These are phyloP conservation scores for Gracilinanus agilis DNA, from an alignment of 2,113 vertebrate species.

Conservation along the genomic window DNA sequence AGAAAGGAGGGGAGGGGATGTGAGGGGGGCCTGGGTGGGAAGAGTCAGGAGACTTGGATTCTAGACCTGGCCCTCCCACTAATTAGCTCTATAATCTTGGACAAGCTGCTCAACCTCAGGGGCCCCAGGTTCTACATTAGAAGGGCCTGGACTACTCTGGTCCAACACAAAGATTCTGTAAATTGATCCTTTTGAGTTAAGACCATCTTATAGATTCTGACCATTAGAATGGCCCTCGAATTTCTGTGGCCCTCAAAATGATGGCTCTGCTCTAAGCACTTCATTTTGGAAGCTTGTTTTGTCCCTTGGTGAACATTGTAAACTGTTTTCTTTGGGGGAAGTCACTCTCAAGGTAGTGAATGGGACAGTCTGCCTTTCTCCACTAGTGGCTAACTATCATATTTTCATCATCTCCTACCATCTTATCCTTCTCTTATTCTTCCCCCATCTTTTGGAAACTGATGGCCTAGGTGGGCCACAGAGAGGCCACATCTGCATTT, in stretches of 20 bases:
- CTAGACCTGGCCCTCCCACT: background rate
- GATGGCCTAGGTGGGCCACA: constrained; percentile 15
- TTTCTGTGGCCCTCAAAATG: background rate
- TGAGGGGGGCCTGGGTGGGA: background rate
- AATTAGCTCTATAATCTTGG: background rate
- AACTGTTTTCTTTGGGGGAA: constrained; percentile 1
- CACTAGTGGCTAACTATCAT: background rate
- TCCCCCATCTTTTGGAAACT: background rate
- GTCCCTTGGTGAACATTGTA: background rate
- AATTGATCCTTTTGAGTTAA: background rate
- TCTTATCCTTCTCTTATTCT: background rate
- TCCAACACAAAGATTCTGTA: background rate
- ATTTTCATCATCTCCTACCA: constrained; percentile 6
- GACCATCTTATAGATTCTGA: constrained; percentile 11
- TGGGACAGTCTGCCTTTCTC: constrained; percentile 6
- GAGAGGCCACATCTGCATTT: background rate
- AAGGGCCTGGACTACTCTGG: background rate
- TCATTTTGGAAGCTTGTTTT: constrained; percentile 5
- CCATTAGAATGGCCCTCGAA: background rate
- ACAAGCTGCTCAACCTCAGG: background rate
- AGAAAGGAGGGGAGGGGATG: background rate
- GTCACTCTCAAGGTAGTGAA: background rate
- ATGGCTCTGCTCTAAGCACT: background rate
- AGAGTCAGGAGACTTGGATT: background rate
- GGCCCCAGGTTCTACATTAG: background rate